phyloP scores from a whole-genome alignment of 2,888 invertebrate genomes.

The Shargacucullia verbasci region DNA sequence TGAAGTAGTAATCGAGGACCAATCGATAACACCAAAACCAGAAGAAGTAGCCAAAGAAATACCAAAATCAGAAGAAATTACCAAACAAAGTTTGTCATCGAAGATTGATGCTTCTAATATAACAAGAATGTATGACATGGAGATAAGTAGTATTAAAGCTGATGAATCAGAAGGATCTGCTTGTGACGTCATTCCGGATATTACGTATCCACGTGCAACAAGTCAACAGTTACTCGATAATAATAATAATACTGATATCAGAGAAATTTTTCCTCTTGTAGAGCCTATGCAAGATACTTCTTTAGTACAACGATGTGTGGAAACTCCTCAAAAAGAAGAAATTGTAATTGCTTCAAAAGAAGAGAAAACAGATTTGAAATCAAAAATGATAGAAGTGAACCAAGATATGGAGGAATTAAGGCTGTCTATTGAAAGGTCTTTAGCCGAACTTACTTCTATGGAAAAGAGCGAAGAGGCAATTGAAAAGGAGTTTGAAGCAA shows the following conservation, averaged over 20 bases:
- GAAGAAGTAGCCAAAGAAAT: slow-evolving; percentile 15
- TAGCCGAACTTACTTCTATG: slow-evolving; percentile 78
- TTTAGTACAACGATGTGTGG: slow-evolving; percentile 51
- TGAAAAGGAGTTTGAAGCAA: slow-evolving; percentile 61
- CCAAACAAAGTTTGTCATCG: slow-evolving; percentile 20
- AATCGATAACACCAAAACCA: slow-evolving; percentile 22
- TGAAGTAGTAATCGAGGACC: slow-evolving; percentile 20
- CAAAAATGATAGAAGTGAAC: slow-evolving; percentile 84
- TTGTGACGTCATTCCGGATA: slow-evolving; percentile 73
- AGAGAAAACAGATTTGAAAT: slow-evolving; percentile 80
- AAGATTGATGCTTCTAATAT: slow-evolving; percentile 43
- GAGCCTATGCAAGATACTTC: slow-evolving; percentile 65
- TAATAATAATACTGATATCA: slow-evolving; percentile 77
- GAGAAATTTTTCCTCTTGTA: slow-evolving; percentile 69
- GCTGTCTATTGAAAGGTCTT: slow-evolving; percentile 80
- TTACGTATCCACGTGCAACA: slow-evolving; percentile 74
- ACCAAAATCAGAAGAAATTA: slow-evolving; percentile 22
- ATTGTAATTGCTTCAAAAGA: slow-evolving; percentile 38
- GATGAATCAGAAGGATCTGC: slow-evolving; percentile 64
- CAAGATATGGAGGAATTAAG: slow-evolving; percentile 83
- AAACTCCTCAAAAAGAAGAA: slow-evolving; percentile 7
- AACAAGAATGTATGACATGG: slow-evolving; percentile 53
- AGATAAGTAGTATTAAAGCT: slow-evolving; percentile 61
- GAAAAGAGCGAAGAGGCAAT: slow-evolving; percentile 72
- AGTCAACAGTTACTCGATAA: slow-evolving; percentile 73